A percentile compares a stretch with the other conserved stretches of the same genome.
Evolutionary conservation across 2,888 invertebrate genomes (phyloP).

Genomic region (Cristatella mucedo): DNA sequence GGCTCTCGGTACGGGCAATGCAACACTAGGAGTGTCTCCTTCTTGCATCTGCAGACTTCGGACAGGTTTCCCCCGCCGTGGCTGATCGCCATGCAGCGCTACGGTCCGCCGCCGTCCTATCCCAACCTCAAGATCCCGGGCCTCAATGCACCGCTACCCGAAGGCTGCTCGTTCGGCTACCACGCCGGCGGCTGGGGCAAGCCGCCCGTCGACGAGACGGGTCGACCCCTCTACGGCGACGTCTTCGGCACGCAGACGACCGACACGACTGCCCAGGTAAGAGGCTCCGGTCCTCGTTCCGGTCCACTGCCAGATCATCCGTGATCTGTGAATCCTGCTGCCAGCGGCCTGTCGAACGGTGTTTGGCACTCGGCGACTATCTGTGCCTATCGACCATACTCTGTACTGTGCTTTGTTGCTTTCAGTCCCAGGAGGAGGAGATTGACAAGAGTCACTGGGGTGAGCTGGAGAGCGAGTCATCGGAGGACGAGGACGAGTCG

Average conservation of each 20-base stretch:
- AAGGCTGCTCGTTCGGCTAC: constrained; percentile 88
- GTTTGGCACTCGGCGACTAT: too few species aligned
- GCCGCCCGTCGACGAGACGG: constrained; percentile 94
- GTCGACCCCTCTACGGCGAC: constrained; percentile 93
- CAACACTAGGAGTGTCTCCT: constrained; percentile 8
- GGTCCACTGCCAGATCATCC: too few species aligned
- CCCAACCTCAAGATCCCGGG: constrained; percentile 95
- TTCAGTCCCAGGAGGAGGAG: constrained; percentile 59
- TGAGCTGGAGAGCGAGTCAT: constrained; percentile 51
- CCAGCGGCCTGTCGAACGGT: too few species aligned
- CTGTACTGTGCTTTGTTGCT: too few species aligned
- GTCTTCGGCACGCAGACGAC: constrained; percentile 60
- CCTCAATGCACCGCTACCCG: constrained; percentile 92
- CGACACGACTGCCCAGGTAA: constrained; percentile 1
- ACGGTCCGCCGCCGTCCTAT: constrained; percentile 97
- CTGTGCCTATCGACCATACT: too few species aligned
- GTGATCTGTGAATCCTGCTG: too few species aligned
- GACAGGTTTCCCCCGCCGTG: constrained; percentile 67
- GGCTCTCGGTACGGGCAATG: too few species aligned
- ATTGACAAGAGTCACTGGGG: constrained; percentile 92
- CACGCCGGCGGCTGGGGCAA: constrained; percentile 99
- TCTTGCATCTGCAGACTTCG: constrained; percentile 32
- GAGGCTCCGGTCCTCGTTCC: too few species aligned
- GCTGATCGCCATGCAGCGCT: constrained; percentile 91
- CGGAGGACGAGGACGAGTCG: constrained; percentile 28